phyloP scores from a whole-genome alignment of 2,113 vertebrate species.

The Carassius gibelio region DNA sequence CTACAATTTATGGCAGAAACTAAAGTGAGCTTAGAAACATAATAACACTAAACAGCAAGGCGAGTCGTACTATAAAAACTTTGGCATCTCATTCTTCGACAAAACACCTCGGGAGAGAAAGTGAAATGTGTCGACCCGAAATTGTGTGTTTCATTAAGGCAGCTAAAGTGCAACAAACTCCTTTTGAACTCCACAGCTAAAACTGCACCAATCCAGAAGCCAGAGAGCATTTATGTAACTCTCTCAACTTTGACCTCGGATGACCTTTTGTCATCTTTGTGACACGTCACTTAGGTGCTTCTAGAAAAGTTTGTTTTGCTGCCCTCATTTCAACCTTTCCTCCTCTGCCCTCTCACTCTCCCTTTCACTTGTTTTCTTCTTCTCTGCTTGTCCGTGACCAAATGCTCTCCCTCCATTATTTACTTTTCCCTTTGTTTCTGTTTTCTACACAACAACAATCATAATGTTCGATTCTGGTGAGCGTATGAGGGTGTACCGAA shows the following conservation, averaged over 20 bases:
- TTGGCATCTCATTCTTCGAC: not conserved
- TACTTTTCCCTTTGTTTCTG: constrained; percentile 45
- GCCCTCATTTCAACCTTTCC: constrained; percentile 44
- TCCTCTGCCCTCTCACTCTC: constrained; percentile 19
- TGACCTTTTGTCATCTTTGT: constrained; percentile 51
- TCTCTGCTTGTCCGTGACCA: constrained; percentile 24
- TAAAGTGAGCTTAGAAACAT: not conserved
- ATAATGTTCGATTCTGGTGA: constrained; percentile 45
- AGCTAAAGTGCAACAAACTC: constrained; percentile 22
- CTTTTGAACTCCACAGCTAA: constrained; percentile 39
- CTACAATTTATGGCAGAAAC: constrained; percentile 1
- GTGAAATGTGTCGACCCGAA: not conserved
- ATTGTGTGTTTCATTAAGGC: constrained; percentile 28
- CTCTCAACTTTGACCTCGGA: constrained; percentile 52
- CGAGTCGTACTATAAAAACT: not conserved
- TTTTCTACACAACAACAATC: constrained; percentile 53
- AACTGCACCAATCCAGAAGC: constrained; percentile 15
- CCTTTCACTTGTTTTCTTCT: not conserved
- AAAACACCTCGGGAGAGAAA: not conserved
- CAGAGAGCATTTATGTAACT: constrained; percentile 47
- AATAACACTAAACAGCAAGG: not conserved
- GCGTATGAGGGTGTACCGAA: constrained; percentile 26
- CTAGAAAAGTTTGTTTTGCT: constrained; percentile 46
- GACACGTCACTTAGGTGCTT: constrained; percentile 45
- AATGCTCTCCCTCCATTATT: constrained; percentile 38